Conservation (phyloP, 2,888 invertebrate species). For the Neria commutata region DNA sequence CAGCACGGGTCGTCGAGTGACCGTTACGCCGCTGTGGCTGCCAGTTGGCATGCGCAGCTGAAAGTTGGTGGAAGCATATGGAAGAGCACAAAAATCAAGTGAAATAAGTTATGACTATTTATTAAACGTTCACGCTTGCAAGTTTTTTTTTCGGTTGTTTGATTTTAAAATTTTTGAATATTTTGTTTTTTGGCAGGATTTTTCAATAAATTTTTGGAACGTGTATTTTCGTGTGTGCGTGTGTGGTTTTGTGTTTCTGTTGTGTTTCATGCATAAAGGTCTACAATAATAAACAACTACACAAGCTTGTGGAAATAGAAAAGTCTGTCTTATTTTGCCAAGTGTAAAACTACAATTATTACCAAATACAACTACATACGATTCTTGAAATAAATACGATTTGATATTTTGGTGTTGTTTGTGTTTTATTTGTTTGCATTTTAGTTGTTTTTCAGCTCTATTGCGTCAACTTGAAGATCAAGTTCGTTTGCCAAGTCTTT, state of each 20-base stretch:
- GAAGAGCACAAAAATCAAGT: background rate
- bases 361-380: background rate
- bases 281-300: background rate
- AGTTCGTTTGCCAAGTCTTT: background rate
- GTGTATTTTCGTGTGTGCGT: background rate
- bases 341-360: background rate
- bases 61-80: constrained; percentile 19
- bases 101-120: background rate
- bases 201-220: background rate
- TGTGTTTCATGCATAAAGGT: background rate
- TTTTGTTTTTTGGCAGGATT: background rate
- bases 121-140: background rate
- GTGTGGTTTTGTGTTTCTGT: background rate
- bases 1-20: constrained; percentile 53
- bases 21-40: constrained; percentile 31
- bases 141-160: background rate
- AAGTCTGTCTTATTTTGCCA: no score
- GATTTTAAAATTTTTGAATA: background rate
- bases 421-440: constrained; percentile 16
- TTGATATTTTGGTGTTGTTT: constrained; percentile 13
- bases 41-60: constrained; percentile 38
- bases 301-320: no score
- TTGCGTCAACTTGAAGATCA: no score
- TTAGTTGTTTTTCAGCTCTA: background rate
- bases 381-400: background rate